phyloP scores from a whole-genome alignment of 53 echinoderm and acorn worm species.

The Echinometra lucunter region DNA sequence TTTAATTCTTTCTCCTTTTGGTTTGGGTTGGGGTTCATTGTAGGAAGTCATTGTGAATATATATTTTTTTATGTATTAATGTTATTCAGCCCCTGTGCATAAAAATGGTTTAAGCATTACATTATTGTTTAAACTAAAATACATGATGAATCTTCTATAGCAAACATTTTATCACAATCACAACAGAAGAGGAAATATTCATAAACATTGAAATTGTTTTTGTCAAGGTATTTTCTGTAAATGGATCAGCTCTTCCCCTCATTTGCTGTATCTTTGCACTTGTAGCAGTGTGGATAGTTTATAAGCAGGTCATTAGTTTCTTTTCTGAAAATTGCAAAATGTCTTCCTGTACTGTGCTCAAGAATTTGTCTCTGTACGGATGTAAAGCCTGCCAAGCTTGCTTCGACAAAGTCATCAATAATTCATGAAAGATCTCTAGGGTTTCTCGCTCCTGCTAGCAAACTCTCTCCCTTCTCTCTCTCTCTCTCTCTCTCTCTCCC shows the following conservation, averaged over 20 bases:
- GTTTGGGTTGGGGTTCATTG: neutral
- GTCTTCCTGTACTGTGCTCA: slow-evolving; percentile 8
- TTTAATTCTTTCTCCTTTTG: neutral
- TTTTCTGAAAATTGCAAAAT: neutral
- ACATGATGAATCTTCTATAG: neutral
- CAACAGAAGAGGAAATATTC: neutral
- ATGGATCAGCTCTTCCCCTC: neutral
- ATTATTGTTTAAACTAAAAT: neutral
- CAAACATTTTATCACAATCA: neutral
- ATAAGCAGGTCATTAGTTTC: neutral
- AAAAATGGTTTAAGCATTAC: neutral
- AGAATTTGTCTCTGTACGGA: neutral
- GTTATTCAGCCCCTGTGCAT: neutral
- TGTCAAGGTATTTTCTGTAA: neutral
- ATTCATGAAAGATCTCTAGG: slow-evolving; percentile 17
- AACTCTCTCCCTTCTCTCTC: neutral
- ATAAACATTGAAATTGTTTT: neutral
- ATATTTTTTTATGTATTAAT: neutral
- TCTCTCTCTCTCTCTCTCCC: neutral
- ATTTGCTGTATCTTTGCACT: neutral
- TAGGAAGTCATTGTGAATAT: neutral
- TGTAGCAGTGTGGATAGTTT: neutral
- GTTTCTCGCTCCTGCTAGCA: neutral
- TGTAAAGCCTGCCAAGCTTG: neutral
- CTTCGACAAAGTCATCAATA: slow-evolving; percentile 8